These are phyloP conservation scores for Actinemys pallida DNA, from an alignment of 2,113 vertebrate species.

Conservation along the genomic window DNA sequence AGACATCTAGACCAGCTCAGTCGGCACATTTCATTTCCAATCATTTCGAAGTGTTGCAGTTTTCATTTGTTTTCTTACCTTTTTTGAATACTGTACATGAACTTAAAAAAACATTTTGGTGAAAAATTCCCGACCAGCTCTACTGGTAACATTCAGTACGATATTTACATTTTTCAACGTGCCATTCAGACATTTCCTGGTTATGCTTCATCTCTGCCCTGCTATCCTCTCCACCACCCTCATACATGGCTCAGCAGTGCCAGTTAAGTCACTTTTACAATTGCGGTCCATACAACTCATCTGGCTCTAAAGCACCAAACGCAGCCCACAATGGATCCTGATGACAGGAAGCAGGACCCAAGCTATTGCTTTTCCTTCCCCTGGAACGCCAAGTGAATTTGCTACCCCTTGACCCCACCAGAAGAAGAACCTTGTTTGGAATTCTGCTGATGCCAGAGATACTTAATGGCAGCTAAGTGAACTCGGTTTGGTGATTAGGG, in stretches of 20 bases:
- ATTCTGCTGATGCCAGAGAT: neutral
- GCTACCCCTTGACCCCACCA: neutral
- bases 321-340: neutral
- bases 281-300: neutral
- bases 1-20: neutral
- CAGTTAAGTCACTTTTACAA: neutral
- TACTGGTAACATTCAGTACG: neutral
- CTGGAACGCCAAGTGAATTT: neutral
- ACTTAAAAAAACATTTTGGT: neutral
- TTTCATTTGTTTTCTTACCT: neutral
- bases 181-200: neutral
- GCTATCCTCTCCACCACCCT: neutral
- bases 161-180: neutral
- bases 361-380: neutral
- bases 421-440: neutral
- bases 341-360: fast-evolving
- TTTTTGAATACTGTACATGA: neutral
- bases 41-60: neutral
- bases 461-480: neutral
- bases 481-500: neutral
- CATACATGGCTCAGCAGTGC: neutral
- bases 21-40: neutral
- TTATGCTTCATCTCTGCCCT: neutral
- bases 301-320: neutral
- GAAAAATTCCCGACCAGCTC: neutral